phyloP scores from a whole-genome alignment of 2,797 vertebrate genomes.

The Glossophaga mutica region DNA sequence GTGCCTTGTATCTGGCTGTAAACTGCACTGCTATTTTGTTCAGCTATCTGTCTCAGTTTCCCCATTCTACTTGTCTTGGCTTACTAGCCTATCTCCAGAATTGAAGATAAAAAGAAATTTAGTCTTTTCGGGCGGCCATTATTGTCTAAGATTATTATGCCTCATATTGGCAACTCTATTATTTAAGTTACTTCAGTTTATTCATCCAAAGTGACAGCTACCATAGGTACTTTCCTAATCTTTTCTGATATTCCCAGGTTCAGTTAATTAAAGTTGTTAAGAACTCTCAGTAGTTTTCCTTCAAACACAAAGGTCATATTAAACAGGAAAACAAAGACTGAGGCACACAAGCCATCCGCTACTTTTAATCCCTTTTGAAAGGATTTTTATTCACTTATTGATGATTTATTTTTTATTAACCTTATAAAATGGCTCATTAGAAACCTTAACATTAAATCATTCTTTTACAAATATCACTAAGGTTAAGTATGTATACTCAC shows the following conservation, averaged over 20 bases:
- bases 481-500: neutral
- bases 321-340: neutral
- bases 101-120: neutral
- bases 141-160: neutral
- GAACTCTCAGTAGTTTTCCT: neutral
- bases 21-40: neutral
- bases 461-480: neutral
- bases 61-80: neutral
- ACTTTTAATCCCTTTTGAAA: neutral
- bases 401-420: slow-evolving; percentile 6
- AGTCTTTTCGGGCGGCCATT: neutral
- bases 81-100: neutral
- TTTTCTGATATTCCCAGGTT: neutral
- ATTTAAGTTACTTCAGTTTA: neutral
- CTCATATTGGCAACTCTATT: neutral
- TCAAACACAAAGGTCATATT: neutral
- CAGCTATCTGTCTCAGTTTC: neutral
- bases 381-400: neutral
- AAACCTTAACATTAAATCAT: neutral
- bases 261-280: neutral
- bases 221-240: neutral
- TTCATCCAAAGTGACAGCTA: neutral
- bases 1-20: neutral
- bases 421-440: slow-evolving; percentile 14
- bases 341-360: neutral